These are phyloP conservation scores for Drosophila ananassae DNA, from an alignment of 1,140 invertebrate genomes.

Conservation along the genomic window DNA sequence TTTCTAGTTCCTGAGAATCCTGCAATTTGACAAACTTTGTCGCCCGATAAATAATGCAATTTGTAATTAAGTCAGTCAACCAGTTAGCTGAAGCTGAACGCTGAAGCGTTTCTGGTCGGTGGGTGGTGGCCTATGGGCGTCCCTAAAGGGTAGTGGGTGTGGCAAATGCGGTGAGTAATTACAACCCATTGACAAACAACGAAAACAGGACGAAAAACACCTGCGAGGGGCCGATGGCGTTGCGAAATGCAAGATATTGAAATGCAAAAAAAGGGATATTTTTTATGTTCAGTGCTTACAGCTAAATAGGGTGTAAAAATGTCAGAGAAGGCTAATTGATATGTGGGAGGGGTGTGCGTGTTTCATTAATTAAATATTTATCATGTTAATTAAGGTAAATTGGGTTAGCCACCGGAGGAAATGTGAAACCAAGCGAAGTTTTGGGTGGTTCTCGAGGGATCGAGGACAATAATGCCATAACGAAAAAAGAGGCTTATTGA, in stretches of 20 bases:
- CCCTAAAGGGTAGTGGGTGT: constrained; percentile 4
- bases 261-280: constrained; percentile 24
- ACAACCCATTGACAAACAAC: constrained; percentile 60
- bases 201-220: constrained; percentile 21
- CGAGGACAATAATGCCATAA: neutral
- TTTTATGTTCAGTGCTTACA: constrained; percentile 33
- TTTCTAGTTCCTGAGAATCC: neutral
- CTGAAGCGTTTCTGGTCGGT: neutral
- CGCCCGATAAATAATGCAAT: constrained; percentile 80
- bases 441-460: neutral
- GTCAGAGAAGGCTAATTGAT: neutral
- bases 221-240: neutral
- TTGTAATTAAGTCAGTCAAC: constrained; percentile 81
- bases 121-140: neutral
- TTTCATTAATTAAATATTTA: constrained; percentile 77
- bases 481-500: neutral
- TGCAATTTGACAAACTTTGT: constrained; percentile 80
- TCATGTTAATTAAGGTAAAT: constrained; percentile 80
- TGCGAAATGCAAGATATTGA: constrained; percentile 25
- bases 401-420: constrained; percentile 57
- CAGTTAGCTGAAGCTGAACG: constrained; percentile 25
- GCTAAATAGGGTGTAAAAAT: constrained; percentile 10
- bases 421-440: neutral
- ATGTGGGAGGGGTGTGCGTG: constrained; percentile 24
- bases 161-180: constrained; percentile 57